phyloP scores from a whole-genome alignment of 2,797 vertebrate species.

The Carapus acus region DNA sequence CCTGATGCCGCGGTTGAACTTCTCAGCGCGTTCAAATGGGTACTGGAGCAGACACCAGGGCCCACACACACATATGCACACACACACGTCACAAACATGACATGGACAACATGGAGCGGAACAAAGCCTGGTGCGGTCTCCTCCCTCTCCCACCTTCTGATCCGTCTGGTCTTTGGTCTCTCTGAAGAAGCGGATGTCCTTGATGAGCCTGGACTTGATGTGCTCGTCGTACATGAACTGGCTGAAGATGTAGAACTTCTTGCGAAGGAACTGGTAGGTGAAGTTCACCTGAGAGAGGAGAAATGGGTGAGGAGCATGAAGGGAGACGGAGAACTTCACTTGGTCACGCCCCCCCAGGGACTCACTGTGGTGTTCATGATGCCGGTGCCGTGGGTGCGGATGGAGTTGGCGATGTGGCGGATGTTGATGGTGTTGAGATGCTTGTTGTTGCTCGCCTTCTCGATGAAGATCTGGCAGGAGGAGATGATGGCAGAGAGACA shows the following conservation, averaged over 20 bases:
- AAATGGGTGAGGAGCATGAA: too few species aligned
- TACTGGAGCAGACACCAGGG: too few species aligned
- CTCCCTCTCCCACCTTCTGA: conserved; percentile 80
- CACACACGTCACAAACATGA: too few species aligned
- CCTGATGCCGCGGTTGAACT: conserved; percentile 97
- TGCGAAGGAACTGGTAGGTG: conserved; percentile 96
- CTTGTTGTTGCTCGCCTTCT: conserved; percentile 98
- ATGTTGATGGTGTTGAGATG: conserved; percentile 99
- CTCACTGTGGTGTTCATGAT: conserved; percentile 99
- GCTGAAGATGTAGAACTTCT: conserved; percentile 99
- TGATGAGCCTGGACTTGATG: conserved; percentile 98
- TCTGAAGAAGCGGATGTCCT: conserved; percentile 97
- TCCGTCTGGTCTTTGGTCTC: conserved; percentile 97
- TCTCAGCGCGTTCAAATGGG: conserved; percentile 96
- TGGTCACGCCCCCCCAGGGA: too few species aligned
- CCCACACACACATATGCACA: too few species aligned
- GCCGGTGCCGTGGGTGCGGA: conserved; percentile 95
- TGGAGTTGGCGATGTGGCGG: conserved; percentile 96
- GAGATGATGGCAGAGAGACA: not conserved
- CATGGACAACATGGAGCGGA: too few species aligned
- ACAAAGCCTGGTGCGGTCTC: too few species aligned
- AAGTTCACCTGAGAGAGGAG: conserved; percentile 87
- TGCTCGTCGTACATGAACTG: conserved; percentile 99
- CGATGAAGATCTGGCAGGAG: conserved; percentile 87
- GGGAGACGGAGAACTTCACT: too few species aligned